Base-by-base conservation (phyloP, 2,797 vertebrate species). In the Pseudochromis fuscus region DNA sequence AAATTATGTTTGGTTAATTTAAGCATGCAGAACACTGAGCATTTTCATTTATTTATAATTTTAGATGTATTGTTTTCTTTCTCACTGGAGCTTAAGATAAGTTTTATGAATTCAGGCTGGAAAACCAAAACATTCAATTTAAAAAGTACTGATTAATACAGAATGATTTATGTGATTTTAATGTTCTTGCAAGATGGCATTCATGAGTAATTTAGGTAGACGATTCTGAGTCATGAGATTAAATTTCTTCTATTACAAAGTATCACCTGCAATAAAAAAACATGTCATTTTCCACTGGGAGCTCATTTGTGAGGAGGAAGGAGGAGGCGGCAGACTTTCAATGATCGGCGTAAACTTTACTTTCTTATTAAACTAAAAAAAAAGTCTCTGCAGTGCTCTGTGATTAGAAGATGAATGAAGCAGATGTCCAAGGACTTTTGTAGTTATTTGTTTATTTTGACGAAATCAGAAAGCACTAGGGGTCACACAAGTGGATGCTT, bases 401-500 rank as follows among this genome's bases (percentile, higher is more conserved):
- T 77, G 66, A 72, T 67, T 64, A 61, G 51, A 74, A 53, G 65
- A 73, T 57, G 59, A 68, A 62, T 40, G 50, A 51, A 50, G 65
- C 28, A 28, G 40, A 48, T 55, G 81, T 58, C 66, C 67, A 76
- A 79, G 31, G 67, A 70, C 86, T 66, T 28, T 71, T 71, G 24
- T 56, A 67, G 75, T 68, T 44, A 33, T 74, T 79, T 81, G 76
- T 76, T 89, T 88, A 77, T 83, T 87, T 89, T 75, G 76, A 80
- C 21, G n/a, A 60, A 79, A 64, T 42, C 38, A 52, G 59, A 75
- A 69, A 51, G 45, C 49, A 59, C 42, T 33, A 18, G 35, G 63
- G 77, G 80, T 79, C 84, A 84, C 86, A 85, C 82, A 79, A 84
- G 83, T 77, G 50, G 79, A 69, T 35, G 49, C 73, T 74, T 66